These are phyloP conservation scores for Cynoglossus semilaevis DNA, from an alignment of 2,113 vertebrate species.

Conservation along the genomic window DNA sequence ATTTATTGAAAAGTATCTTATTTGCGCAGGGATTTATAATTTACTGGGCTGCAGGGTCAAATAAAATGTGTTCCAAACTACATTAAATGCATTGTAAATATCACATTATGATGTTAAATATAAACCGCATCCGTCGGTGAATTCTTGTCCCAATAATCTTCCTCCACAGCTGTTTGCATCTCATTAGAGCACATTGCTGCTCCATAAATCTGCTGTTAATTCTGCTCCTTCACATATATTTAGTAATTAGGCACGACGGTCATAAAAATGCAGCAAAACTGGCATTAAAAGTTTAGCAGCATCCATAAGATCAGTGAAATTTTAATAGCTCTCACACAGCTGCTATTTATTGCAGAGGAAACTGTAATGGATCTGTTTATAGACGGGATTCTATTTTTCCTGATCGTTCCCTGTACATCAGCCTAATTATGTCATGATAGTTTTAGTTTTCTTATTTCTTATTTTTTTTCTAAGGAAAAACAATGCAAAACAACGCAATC, in stretches of 20 bases:
- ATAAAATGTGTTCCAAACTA: neutral
- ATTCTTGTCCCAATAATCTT: neutral
- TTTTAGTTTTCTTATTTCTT: slow-evolving; percentile 19
- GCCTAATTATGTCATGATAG: slow-evolving; percentile 19
- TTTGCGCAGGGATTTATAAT: neutral
- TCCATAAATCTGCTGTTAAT: neutral
- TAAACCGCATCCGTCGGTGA: neutral
- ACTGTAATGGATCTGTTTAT: neutral
- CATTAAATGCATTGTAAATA: neutral
- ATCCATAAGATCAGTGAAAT: neutral
- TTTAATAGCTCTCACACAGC: slow-evolving; percentile 1
- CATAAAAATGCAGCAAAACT: neutral
- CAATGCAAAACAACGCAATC: slow-evolving; percentile 12
- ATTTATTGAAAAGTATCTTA: neutral
- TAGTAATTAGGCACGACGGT: neutral
- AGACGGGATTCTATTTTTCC: slow-evolving; percentile 8
- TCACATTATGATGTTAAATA: neutral
- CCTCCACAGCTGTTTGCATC: neutral
- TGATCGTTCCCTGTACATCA: slow-evolving; percentile 8
- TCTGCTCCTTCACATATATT: too few species aligned
- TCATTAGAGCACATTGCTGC: neutral
- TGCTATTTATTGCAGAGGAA: slow-evolving; percentile 11
- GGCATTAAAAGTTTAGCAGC: neutral
- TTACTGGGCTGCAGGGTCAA: neutral
- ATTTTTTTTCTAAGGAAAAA: slow-evolving; percentile 1